phyloP scores from a whole-genome alignment of 2,113 vertebrate species.

The Rhombomys opimus region DNA sequence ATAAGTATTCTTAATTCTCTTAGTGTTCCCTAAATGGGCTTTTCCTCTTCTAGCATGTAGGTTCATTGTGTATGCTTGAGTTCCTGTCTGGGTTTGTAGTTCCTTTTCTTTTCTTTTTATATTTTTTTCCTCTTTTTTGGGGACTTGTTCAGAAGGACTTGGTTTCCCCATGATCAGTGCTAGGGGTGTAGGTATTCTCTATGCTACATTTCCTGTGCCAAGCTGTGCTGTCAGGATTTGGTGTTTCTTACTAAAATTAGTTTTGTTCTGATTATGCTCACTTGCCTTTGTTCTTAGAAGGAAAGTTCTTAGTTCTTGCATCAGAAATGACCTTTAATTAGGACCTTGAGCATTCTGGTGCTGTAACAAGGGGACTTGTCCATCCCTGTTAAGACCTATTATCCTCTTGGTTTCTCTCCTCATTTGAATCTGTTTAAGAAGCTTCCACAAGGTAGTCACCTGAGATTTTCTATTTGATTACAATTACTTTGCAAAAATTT shows the following conservation, averaged over 20 bases:
- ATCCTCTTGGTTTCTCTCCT: neutral
- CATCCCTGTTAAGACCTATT: neutral
- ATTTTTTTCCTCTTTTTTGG: too few species aligned
- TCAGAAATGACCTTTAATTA: slow-evolving; percentile 5
- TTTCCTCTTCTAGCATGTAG: neutral
- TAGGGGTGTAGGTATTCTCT: too few species aligned
- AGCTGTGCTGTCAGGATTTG: neutral
- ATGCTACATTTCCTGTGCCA: too few species aligned
- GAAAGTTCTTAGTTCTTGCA: neutral
- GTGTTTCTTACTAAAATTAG: neutral
- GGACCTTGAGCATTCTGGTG: neutral
- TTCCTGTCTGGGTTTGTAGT: slow-evolving; percentile 12
- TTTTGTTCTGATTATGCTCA: slow-evolving; percentile 31
- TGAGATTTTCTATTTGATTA: slow-evolving; percentile 28
- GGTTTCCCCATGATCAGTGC: too few species aligned
- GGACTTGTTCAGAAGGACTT: too few species aligned
- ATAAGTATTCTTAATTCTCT: neutral
- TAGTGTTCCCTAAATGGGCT: neutral
- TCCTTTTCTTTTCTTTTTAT: neutral
- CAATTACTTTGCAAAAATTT: neutral
- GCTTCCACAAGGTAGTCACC: neutral
- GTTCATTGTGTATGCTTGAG: neutral
- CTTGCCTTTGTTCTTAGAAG: neutral
- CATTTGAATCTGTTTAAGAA: neutral
- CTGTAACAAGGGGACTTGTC: neutral